These are phyloP conservation scores for Climacteris rufus DNA, from an alignment of 2,113 vertebrate species.

Conservation along the genomic window DNA sequence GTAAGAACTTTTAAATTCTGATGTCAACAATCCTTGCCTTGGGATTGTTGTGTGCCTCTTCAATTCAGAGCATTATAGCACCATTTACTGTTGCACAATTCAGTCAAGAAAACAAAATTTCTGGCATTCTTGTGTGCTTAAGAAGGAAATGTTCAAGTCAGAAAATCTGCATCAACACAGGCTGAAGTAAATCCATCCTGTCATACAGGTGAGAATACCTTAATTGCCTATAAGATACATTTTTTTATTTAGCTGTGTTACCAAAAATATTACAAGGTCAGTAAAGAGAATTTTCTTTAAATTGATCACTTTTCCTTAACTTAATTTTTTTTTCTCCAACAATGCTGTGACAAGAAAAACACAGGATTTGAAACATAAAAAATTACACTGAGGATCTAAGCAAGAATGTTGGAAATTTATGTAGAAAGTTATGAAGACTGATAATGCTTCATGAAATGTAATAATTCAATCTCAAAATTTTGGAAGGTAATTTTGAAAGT, in stretches of 20 bases:
- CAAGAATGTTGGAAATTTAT: neutral
- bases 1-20: neutral
- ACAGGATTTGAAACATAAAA: neutral
- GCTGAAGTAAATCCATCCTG: neutral
- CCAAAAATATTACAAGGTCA: neutral
- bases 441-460: neutral
- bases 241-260: neutral
- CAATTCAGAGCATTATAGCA: neutral
- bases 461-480: neutral
- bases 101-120: neutral
- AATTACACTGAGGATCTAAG: neutral
- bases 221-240: neutral
- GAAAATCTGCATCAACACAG: neutral
- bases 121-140: neutral
- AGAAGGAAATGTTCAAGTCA: neutral
- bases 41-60: neutral
- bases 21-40: neutral
- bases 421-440: neutral
- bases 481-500: neutral
- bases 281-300: neutral
- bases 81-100: neutral
- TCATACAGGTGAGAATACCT: neutral
- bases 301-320: neutral
- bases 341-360: neutral
- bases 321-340: neutral